Percentiles rank a stretch among this genome's conserved stretches.
These are phyloP conservation scores for Sanderia malayensis DNA, from an alignment of 30 jellyfish, hydroid and myxozoan genomes.

Conservation along the genomic window DNA sequence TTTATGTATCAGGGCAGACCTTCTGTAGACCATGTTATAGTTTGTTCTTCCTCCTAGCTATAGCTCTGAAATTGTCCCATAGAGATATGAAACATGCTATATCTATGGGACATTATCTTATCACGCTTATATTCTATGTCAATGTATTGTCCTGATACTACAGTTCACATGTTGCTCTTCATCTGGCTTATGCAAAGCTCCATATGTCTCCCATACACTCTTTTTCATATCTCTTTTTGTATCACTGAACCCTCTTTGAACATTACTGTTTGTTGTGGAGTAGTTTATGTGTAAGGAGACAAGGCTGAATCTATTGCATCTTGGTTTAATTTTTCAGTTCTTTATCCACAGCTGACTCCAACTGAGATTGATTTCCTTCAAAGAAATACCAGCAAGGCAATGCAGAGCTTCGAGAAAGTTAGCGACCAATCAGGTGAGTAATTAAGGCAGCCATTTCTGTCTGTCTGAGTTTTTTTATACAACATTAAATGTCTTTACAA, in stretches of 20 bases:
- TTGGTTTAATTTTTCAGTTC: not conserved
- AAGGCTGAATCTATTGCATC: not conserved
- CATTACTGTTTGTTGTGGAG: not conserved
- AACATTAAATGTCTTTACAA: too few relatives aligned
- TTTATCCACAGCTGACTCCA: constrained; percentile 56
- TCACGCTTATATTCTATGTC: too few relatives aligned
- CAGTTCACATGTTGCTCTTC: too few relatives aligned
- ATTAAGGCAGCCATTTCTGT: not conserved
- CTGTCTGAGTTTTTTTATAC: too few relatives aligned
- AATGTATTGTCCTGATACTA: too few relatives aligned
- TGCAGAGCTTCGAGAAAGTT: constrained; percentile 75
- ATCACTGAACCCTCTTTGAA: not conserved
- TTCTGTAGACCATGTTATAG: too few relatives aligned
- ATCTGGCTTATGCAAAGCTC: not conserved
- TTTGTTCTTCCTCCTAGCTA: too few relatives aligned
- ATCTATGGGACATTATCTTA: too few relatives aligned
- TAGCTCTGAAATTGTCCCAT: too few relatives aligned
- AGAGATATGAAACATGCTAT: too few relatives aligned
- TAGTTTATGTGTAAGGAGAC: not conserved
- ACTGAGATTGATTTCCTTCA: constrained; percentile 72
- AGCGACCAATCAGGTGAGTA: constrained; percentile 56
- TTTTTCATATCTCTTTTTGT: not conserved
- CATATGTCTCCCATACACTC: not conserved
- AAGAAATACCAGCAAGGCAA: constrained; percentile 68
- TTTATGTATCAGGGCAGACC: too few relatives aligned